Percentiles rank a stretch among this genome's conserved stretches.
Evolutionary conservation across 2,113 vertebrate genomes (phyloP).

Genomic region (Vombatus ursinus): DNA sequence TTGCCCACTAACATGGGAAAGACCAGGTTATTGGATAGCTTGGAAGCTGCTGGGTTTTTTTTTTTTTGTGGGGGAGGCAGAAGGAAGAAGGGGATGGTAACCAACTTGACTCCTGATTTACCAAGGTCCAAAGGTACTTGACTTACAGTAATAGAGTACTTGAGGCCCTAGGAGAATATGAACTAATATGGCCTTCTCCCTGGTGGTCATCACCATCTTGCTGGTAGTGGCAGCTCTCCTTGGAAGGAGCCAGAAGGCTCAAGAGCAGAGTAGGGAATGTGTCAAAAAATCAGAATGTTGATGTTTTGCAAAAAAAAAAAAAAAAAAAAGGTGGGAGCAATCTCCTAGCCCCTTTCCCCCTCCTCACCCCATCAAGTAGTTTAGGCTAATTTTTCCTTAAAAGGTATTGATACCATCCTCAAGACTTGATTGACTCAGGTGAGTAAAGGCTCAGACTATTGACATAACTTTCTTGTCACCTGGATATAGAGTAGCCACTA

Average conservation of each 20-base stretch:
- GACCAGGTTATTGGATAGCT: not conserved
- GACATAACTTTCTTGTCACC: not conserved
- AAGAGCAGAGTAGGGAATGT: not conserved
- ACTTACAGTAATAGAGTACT: not conserved
- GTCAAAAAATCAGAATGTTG: constrained; percentile 52
- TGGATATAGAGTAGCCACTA: not conserved
- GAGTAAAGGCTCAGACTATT: not conserved
- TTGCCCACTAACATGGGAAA: not conserved
- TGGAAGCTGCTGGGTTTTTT: not conserved
- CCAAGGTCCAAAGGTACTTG: not conserved
- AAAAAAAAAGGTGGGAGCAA: too few species aligned
- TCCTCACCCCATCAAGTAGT: not conserved
- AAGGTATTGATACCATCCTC: not conserved
- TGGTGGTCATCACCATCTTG: constrained; percentile 3
- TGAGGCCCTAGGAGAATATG: not conserved
- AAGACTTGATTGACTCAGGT: not conserved
- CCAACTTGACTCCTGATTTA: not conserved
- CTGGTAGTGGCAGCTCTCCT: not conserved
- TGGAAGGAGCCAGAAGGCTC: constrained; percentile 16
- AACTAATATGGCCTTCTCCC: not conserved
- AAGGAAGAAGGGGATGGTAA: not conserved
- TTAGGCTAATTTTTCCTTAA: not conserved
- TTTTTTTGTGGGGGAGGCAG: not conserved
- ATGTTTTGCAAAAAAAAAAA: too few species aligned
- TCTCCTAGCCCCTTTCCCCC: not conserved